Evolutionary conservation across 1,140 invertebrate species (phyloP).

Genomic region (Danaus melanippus): DNA sequence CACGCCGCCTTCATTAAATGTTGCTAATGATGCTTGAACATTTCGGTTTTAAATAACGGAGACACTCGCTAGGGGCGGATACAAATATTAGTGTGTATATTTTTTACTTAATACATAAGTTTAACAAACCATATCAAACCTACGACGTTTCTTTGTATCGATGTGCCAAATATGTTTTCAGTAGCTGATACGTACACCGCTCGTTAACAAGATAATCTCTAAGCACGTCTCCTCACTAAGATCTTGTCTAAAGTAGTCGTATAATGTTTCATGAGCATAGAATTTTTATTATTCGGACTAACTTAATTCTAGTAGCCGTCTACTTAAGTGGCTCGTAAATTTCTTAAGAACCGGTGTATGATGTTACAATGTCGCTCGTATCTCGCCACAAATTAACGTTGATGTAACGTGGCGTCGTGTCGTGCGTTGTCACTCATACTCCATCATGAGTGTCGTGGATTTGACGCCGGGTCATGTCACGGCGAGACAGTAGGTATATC

Average conservation of each 20-base stretch:
- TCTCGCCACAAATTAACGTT: conserved; percentile 60
- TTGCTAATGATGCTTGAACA: conserved; percentile 71
- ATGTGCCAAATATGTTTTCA: conserved; percentile 24
- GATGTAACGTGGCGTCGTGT: conserved; percentile 56
- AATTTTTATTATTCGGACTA: conserved; percentile 28
- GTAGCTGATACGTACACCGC: conserved; percentile 9
- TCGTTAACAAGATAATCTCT: conserved; percentile 19
- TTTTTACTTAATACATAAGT: conserved; percentile 57
- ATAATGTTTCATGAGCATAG: conserved; percentile 25
- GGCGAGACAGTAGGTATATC: conserved; percentile 56
- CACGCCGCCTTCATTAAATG: conserved; percentile 67
- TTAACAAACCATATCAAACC: conserved; percentile 56
- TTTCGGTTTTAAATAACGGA: conserved; percentile 67
- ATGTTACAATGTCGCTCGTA: conserved; percentile 43
- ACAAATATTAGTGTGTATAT: conserved; percentile 32
- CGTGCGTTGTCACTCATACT: conserved; percentile 67
- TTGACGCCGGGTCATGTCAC: conserved; percentile 66
- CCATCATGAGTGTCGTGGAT: conserved; percentile 67
- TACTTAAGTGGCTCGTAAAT: conserved; percentile 57
- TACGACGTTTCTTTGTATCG: conserved; percentile 46
- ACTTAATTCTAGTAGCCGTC: conserved; percentile 59
- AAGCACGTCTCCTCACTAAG: conserved; percentile 20
- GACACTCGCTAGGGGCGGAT: conserved; percentile 50
- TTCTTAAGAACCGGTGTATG: conserved; percentile 47
- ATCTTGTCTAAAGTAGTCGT: conserved; percentile 31